A percentile compares a stretch with the other conserved stretches of the same genome.
Evolutionary conservation across 1,140 invertebrate species (phyloP).

Genomic region (Eulimnadia texana): DNA sequence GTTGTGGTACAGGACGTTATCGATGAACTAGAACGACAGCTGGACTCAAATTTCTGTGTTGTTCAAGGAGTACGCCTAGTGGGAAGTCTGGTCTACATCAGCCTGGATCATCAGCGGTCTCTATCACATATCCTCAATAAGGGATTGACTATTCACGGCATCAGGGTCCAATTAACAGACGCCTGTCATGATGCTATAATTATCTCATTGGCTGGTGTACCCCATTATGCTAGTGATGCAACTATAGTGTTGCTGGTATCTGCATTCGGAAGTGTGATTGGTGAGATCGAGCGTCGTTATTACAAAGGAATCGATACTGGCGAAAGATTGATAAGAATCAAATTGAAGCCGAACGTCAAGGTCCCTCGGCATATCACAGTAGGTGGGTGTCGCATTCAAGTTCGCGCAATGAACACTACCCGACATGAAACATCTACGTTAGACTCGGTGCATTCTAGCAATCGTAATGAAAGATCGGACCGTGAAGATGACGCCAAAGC

Average conservation of each 20-base stretch:
- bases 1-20: slow-evolving; percentile 28
- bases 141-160: slow-evolving; percentile 25
- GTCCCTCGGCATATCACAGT: slow-evolving; percentile 24
- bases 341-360: slow-evolving; percentile 22
- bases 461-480: no score
- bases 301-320: slow-evolving; percentile 32
- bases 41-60: slow-evolving; percentile 24
- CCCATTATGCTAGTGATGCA: slow-evolving; percentile 27
- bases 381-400: slow-evolving; percentile 24
- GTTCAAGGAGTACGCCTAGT: slow-evolving; percentile 27
- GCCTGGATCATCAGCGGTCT: slow-evolving; percentile 24
- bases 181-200: slow-evolving; percentile 25
- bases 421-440: no score
- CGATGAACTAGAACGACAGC: slow-evolving; percentile 28
- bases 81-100: slow-evolving; percentile 25
- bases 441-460: no score
- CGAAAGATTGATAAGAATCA: slow-evolving; percentile 29
- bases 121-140: slow-evolving; percentile 22
- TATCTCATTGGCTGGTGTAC: slow-evolving; percentile 26
- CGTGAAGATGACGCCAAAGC: no score
- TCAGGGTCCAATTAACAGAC: slow-evolving; percentile 25
- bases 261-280: slow-evolving; percentile 28
- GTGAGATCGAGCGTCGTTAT: slow-evolving; percentile 29
- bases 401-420: not conserved
- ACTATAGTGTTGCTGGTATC: slow-evolving; percentile 26